These are phyloP conservation scores for Coturnix japonica DNA, from an alignment of 2,113 vertebrate species.

Conservation along the genomic window DNA sequence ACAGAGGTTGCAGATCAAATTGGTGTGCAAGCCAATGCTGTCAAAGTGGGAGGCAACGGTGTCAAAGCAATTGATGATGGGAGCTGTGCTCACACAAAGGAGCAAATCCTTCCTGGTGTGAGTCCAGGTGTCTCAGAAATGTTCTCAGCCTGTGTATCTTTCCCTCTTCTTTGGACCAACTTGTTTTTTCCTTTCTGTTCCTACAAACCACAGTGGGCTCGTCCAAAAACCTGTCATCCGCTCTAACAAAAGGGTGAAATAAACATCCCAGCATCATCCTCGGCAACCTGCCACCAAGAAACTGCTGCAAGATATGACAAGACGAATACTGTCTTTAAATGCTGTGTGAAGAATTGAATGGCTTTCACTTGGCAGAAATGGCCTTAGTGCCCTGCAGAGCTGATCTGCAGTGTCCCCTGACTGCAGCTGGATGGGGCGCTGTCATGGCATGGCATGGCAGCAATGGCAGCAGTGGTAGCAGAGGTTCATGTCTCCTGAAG, in stretches of 20 bases:
- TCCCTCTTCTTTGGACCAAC: neutral
- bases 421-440: neutral
- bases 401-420: neutral
- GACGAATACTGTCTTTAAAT: constrained; percentile 20
- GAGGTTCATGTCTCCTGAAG: neutral
- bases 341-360: accelerated
- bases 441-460: neutral
- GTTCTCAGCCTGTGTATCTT: neutral
- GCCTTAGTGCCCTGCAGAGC: neutral
- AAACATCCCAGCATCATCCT: constrained; percentile 57
- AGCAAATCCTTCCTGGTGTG: constrained; percentile 32
- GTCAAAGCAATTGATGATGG: constrained; percentile 9
- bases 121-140: constrained; percentile 37
- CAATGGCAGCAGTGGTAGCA: neutral
- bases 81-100: neutral
- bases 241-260: constrained; percentile 54
- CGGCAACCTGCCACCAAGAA: constrained; percentile 46
- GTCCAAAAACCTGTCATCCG: constrained; percentile 61
- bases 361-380: neutral
- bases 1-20: constrained; percentile 6
- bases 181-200: constrained; percentile 32
- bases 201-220: neutral
- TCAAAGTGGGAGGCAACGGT: neutral
- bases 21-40: constrained; percentile 5
- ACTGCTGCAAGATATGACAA: constrained; percentile 60